Percentiles rank a stretch among this genome's conserved stretches.
phyloP scores from a whole-genome alignment of 2,113 vertebrate genomes.

The Sarotherodon lohbergeri region DNA sequence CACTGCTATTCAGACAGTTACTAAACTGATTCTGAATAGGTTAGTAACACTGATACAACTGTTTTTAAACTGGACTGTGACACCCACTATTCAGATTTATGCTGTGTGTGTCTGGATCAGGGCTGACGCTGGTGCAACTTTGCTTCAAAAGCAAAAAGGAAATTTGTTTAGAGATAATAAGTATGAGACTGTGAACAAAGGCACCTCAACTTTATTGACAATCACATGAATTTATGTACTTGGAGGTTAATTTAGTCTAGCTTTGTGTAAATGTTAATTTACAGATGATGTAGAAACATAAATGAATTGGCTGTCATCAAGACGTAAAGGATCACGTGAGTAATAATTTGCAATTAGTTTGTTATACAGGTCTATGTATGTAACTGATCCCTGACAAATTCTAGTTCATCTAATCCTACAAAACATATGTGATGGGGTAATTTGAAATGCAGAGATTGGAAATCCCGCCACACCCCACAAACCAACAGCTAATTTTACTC shows the following conservation, averaged over 20 bases:
- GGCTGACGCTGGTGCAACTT: constrained; percentile 19
- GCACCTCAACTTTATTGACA: constrained; percentile 49
- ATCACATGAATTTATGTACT: constrained; percentile 48
- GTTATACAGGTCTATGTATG: not conserved
- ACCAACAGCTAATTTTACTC: not conserved
- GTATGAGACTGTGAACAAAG: constrained; percentile 11
- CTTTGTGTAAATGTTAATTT: constrained; percentile 40
- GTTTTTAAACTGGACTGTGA: constrained; percentile 15
- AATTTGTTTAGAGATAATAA: not conserved
- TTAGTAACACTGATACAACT: constrained; percentile 15
- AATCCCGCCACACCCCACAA: not conserved
- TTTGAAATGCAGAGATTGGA: not conserved
- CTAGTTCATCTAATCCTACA: not conserved
- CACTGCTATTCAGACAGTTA: constrained; percentile 5
- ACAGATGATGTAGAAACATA: not conserved
- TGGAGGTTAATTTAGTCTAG: constrained; percentile 24
- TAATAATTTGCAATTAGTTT: not conserved
- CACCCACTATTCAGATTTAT: constrained; percentile 3
- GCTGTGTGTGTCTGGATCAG: constrained; percentile 32
- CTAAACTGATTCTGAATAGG: not conserved
- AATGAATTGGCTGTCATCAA: not conserved
- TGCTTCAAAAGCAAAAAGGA: constrained; percentile 18
- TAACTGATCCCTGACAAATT: not conserved
- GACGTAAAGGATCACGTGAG: not conserved
- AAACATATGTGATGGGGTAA: not conserved